Evolutionary conservation across 2,113 vertebrate genomes (phyloP), one percentile per base, ranked within the genome.

Genomic region (Tragelaphus imberbis): DNA sequence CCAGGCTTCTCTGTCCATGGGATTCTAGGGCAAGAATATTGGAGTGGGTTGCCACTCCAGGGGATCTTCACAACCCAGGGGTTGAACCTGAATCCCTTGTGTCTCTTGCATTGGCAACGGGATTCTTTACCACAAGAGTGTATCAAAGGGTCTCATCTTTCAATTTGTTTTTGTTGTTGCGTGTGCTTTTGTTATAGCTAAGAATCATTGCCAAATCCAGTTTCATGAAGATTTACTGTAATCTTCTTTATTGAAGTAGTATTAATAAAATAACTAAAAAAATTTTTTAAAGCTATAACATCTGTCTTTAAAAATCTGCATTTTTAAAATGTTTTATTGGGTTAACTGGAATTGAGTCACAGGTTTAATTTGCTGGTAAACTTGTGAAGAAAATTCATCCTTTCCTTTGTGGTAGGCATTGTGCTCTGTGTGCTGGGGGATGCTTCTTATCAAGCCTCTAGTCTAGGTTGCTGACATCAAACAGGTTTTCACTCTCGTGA

Each of bases 311-410:
- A 63, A 82, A 63, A 92, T 56, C 28, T 84, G 3, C 19, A 19
- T 88, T 86, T 56, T 71, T 58, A 65, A 91, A 85, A 58, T 97
- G n/a, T 89, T 92, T 95, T 86, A 87, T 28, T 77, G n/a, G 87
- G n/a, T 92, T 9, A 21, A 53, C 58, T 65, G 56, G 53, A 84
- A 40, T 84, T 77, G 77, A 87, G 53, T 49, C 44, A 30, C 30
- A 65, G 47, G 65, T 71, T 58, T 88, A 51, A 47, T 84, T 95
- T 16, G 59, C 53, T 23, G 68, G 51, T 44, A 84, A 71, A 59
- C 27, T 25, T 33, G 49, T 86, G 68, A 79, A 53, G 81, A 79
- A n/a, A 88, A 47, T 81, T 81, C 33, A 7, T 49, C 12, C 40
- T 12, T 23, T 51, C 53, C 49, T 36, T 8, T 44, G 77, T 65